Conservation (phyloP, 2,797 vertebrate species). For the Leuciscus waleckii region DNA sequence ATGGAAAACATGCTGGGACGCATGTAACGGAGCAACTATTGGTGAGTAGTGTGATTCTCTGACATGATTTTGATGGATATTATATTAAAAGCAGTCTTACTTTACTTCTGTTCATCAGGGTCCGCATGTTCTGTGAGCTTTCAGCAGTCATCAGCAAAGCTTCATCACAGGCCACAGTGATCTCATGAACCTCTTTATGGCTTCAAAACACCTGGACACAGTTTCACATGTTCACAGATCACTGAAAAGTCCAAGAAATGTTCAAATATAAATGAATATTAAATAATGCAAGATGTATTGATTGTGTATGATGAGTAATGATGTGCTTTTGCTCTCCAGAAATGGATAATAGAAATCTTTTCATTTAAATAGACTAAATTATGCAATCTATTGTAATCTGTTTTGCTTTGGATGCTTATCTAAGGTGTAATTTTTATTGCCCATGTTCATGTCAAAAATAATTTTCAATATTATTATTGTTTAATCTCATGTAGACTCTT, state of each 20-base stretch:
- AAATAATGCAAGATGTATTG: neutral
- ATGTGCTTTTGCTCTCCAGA: neutral
- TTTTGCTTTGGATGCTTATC: neutral
- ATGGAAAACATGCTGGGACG: constrained; percentile 73
- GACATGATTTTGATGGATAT: constrained; percentile 20
- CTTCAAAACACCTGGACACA: neutral
- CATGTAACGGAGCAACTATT: constrained; percentile 52
- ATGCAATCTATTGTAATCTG: neutral
- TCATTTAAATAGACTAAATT: constrained; percentile 4
- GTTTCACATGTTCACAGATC: constrained; percentile 1
- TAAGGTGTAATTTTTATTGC: neutral
- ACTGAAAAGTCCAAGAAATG: neutral
- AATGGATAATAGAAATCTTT: neutral
- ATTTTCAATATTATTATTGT: constrained; percentile 4
- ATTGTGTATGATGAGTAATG: neutral
- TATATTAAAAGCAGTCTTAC: neutral
- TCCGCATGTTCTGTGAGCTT: constrained; percentile 22
- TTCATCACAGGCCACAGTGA: neutral
- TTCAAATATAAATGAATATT: neutral
- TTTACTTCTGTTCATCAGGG: constrained; percentile 65
- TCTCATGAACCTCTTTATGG: neutral
- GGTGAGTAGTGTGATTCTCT: constrained; percentile 61
- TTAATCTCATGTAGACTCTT: constrained; percentile 3
- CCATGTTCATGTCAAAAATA: neutral
- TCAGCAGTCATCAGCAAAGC: constrained; percentile 23